Evolutionary conservation across 2,888 invertebrate genomes (phyloP).

Genomic region (Chrysolina oricalcia): DNA sequence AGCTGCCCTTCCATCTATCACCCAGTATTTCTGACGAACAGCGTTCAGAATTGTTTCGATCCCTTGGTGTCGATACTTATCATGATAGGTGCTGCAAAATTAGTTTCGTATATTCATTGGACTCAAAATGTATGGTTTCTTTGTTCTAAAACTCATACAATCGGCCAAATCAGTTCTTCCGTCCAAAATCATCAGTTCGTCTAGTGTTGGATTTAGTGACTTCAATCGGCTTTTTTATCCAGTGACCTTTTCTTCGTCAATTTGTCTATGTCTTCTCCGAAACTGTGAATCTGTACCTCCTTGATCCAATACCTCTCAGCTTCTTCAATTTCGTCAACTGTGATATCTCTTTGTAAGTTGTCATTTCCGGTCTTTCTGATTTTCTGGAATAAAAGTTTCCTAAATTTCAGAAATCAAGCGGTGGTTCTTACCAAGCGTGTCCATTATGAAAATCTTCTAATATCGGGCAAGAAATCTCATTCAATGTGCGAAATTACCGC

Average conservation of each 20-base stretch:
- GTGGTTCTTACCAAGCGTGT: neutral
- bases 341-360: neutral
- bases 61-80: slow-evolving; percentile 28
- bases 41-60: slow-evolving; percentile 31
- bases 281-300: neutral
- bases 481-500: neutral
- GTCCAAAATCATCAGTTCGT: neutral
- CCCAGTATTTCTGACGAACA: slow-evolving; percentile 36
- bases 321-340: neutral
- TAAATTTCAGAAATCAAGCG: neutral
- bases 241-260: neutral
- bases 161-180: neutral
- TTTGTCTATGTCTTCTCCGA: neutral
- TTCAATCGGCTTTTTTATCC: neutral
- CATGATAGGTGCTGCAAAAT: neutral
- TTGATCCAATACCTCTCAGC: neutral
- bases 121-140: neutral
- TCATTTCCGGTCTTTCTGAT: neutral
- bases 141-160: neutral
- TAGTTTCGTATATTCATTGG: neutral
- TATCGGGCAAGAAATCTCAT: neutral
- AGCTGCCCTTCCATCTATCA: slow-evolving; percentile 35
- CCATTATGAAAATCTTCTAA: neutral
- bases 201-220: neutral
- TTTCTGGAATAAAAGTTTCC: neutral